Evolutionary conservation across 2,797 vertebrate species (phyloP), one percentile per base, ranked within the genome.

Genomic region (Phaenicophaeus curvirostris): DNA sequence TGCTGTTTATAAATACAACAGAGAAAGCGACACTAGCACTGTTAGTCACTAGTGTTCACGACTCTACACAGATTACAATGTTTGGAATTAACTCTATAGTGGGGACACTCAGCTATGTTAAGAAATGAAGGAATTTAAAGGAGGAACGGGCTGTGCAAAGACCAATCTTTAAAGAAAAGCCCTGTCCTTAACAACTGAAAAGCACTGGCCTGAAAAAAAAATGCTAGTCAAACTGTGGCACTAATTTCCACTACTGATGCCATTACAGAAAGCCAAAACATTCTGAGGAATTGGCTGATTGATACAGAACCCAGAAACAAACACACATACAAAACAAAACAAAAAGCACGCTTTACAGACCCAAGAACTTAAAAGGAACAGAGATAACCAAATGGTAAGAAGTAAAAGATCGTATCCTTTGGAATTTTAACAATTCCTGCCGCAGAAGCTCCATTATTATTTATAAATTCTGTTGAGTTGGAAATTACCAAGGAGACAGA

Each of bases 301-400:
- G 11, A 55, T 28, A 7, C 0, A 33, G 31, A 86, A 74, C 17
- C 77, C 2, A 1, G 33, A 16, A 71, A 48, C 11, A 46, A 77
- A 73, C 13, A 71, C 0, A 0, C 0, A 44, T 55, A 25, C 13
- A 31, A 74, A 51, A 20, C 53, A 55, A 42, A 11, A n/a, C 28
- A 39, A 55, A 42, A 11, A 37, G 28, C 35, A 59, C 35, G 23
- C 13, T 30, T 19, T 79, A 69, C 13, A 21, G 30, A 39, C 14
- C 13, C 3, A 2, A 83, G 77, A 78, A 46, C 30, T 42, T 23
- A 42, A 54, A 7, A 63, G 14, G 13, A 75, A 63, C 1, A 1
- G 7, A n/a, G 8, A 66, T 59, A 83, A 68, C 2, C 27, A 77
- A 59, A 51, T 10, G 3, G 16, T 17, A 35, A 35, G 15, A 85